These are phyloP conservation scores for Rhegmatorhina hoffmannsi DNA, from an alignment of 2,113 vertebrate species.

Conservation along the genomic window DNA sequence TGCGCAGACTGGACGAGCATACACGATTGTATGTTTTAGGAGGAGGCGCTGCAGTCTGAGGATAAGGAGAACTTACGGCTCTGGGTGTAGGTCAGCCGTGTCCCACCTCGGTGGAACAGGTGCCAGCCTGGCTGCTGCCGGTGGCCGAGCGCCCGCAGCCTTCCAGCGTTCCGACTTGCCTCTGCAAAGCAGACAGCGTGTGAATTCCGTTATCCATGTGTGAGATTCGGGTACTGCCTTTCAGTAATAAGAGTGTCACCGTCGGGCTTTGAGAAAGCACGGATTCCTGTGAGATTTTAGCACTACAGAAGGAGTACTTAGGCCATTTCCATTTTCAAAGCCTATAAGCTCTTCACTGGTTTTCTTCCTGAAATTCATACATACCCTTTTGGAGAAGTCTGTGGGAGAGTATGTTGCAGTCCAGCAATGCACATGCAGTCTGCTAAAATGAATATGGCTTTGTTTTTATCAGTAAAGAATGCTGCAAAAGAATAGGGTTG, in stretches of 20 bases:
- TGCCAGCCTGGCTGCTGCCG: background rate
- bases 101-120: background rate
- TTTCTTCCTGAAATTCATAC: background rate
- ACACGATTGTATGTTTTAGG: fast-evolving
- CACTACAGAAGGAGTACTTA: background rate
- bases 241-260: background rate
- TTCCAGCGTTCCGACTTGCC: fast-evolving
- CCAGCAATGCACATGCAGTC: background rate
- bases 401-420: background rate
- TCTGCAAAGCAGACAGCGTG: fast-evolving
- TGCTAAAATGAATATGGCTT: background rate
- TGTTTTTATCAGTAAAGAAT: background rate
- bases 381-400: background rate
- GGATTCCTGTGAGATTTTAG: background rate
- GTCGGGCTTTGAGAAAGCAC: background rate
- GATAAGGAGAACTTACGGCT: background rate
- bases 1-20: background rate
- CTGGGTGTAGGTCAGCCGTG: background rate
- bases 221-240: background rate
- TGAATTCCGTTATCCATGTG: fast-evolving
- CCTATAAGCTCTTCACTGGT: background rate
- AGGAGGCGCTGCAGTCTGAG: background rate
- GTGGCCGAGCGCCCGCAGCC: background rate
- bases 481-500: background rate
- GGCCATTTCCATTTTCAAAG: background rate